phyloP scores from a whole-genome alignment of 2,113 vertebrate genomes.

The Xenopus tropicalis region DNA sequence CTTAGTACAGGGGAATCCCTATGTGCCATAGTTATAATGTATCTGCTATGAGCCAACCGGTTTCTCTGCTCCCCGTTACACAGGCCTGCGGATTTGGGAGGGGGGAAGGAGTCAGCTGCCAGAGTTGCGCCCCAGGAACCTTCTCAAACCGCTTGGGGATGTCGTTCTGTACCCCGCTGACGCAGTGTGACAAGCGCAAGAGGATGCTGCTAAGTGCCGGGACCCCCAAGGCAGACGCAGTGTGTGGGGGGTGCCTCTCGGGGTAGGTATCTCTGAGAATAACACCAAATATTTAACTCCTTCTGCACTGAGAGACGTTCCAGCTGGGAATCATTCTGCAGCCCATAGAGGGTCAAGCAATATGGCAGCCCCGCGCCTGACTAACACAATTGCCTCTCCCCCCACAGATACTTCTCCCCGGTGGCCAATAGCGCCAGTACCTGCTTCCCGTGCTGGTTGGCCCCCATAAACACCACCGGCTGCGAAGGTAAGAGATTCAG shows the following conservation, averaged over 20 bases:
- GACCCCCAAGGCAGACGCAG: conserved; percentile 57
- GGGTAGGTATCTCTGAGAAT: conserved; percentile 66
- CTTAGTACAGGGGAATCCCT: too few relatives aligned
- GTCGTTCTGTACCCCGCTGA: conserved; percentile 65
- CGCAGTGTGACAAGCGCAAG: conserved; percentile 62
- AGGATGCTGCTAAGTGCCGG: conserved; percentile 60
- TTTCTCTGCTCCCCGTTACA: neutral
- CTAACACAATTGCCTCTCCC: neutral
- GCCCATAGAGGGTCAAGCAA: too few relatives aligned
- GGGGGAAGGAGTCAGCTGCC: conserved; percentile 57
- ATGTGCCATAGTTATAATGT: too few relatives aligned
- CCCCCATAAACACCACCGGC: conserved; percentile 40
- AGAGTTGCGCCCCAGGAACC: conserved; percentile 66
- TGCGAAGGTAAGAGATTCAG: conserved; percentile 63
- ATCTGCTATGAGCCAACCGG: neutral
- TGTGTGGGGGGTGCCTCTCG: conserved; percentile 76
- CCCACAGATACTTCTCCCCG: conserved; percentile 58
- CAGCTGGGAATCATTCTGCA: too few relatives aligned
- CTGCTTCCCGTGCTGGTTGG: conserved; percentile 57
- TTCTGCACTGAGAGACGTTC: neutral
- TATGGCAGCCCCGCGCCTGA: too few relatives aligned
- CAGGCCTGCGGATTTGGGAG: conserved; percentile 59
- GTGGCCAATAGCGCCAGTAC: conserved; percentile 23
- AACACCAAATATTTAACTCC: neutral
- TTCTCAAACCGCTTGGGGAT: conserved; percentile 69